Conservation (phyloP, 2,797 vertebrate genomes). For the Sternarchorhynchus goeldii region DNA sequence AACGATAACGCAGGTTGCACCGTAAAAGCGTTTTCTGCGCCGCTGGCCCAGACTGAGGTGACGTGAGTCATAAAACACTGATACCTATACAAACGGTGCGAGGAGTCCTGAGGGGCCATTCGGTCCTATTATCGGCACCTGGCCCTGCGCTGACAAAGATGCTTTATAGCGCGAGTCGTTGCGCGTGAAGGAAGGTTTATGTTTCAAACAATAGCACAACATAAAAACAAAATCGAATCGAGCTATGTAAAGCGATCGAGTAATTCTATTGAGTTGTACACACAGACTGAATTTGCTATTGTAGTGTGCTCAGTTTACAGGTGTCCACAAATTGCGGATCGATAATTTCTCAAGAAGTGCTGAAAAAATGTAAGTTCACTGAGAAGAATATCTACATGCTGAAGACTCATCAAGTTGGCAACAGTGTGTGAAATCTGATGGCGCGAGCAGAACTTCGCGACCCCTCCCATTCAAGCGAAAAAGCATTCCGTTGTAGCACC, state of each 20-base stretch:
- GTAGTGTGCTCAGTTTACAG: background rate
- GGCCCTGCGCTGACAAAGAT: no score
- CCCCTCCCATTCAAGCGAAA: constrained; percentile 64
- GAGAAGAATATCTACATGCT: background rate
- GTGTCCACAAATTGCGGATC: background rate
- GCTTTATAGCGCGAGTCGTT: no score
- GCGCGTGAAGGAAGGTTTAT: no score
- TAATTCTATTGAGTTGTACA: background rate
- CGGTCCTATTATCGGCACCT: no score
- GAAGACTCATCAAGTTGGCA: constrained; percentile 22
- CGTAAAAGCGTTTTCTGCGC: background rate
- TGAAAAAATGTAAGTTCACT: no score
- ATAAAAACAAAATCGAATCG: background rate
- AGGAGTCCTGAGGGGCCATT: no score
- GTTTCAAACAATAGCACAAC: background rate
- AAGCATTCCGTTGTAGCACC: constrained; percentile 66
- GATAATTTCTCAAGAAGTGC: no score
- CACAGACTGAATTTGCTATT: background rate
- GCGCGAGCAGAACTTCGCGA: constrained; percentile 57
- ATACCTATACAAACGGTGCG: no score
- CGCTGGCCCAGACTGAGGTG: no score
- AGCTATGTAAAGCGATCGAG: background rate
- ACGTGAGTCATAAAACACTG: background rate
- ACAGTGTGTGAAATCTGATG: constrained; percentile 34
- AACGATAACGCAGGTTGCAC: background rate